These are phyloP conservation scores for Oncorhynchus gorbuscha DNA, from an alignment of 2,113 vertebrate species.

Conservation along the genomic window DNA sequence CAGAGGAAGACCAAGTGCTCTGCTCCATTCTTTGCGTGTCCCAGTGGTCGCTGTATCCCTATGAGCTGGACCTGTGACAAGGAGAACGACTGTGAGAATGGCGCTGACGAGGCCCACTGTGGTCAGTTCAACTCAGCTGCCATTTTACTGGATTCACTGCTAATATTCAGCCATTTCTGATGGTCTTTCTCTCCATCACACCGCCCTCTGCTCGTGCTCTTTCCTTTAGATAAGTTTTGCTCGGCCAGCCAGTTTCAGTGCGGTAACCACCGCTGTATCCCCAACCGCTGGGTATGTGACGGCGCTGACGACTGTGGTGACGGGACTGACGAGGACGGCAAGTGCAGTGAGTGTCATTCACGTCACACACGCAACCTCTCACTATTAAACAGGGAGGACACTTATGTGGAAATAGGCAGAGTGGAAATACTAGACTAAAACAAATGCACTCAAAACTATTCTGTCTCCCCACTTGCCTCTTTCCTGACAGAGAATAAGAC, in stretches of 20 bases:
- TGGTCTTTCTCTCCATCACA: no score
- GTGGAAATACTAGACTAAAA: background rate
- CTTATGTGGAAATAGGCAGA: background rate
- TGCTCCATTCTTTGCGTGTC: conserved; percentile 84
- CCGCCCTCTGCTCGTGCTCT: background rate
- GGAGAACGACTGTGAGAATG: conserved; percentile 92
- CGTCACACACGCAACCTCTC: background rate
- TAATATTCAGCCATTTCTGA: background rate
- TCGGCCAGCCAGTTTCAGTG: conserved; percentile 90
- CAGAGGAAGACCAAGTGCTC: conserved; percentile 60
- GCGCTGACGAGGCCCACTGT: conserved; percentile 69
- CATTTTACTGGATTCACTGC: background rate
- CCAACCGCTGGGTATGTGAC: conserved; percentile 91
- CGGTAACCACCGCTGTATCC: conserved; percentile 92
- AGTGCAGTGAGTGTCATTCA: conserved; percentile 82
- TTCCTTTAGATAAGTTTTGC: conserved; percentile 87
- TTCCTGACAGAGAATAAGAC: conserved; percentile 81
- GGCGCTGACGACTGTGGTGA: conserved; percentile 93
- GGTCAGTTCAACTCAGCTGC: background rate
- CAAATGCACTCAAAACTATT: background rate
- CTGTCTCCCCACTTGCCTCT: background rate
- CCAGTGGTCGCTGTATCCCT: conserved; percentile 92
- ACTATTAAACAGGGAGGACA: background rate
- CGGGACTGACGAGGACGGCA: conserved; percentile 83
- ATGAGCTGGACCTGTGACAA: conserved; percentile 98